These are phyloP conservation scores for Neoarius graeffei DNA, from an alignment of 2,113 vertebrate species.

Conservation along the genomic window DNA sequence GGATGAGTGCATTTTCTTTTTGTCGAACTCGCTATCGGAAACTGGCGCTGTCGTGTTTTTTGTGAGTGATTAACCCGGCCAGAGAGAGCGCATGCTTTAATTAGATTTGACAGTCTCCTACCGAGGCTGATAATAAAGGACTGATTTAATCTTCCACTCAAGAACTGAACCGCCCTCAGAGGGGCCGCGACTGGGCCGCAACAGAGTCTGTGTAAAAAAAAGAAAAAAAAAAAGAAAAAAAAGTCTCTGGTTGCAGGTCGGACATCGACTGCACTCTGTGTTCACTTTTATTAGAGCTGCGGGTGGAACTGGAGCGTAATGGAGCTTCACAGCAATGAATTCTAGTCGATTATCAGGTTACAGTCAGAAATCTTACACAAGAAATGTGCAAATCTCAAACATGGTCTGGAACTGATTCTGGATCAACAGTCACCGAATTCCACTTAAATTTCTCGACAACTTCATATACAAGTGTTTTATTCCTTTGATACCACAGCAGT, in stretches of 20 bases:
- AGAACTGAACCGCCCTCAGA: conserved; percentile 30
- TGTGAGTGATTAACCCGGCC: conserved; percentile 37
- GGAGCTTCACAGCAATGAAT: background rate
- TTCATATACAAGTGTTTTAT: background rate
- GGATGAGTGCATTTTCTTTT: conserved; percentile 16
- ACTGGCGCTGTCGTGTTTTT: conserved; percentile 28
- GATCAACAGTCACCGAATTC: background rate
- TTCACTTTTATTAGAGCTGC: background rate
- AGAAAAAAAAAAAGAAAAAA: no score
- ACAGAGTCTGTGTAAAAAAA: background rate
- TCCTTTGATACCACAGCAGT: background rate
- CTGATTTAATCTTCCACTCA: conserved; percentile 49
- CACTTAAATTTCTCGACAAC: background rate
- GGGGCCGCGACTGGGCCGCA: conserved; percentile 2
- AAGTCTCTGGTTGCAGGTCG: background rate
- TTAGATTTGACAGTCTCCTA: conserved; percentile 51
- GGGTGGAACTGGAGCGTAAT: background rate
- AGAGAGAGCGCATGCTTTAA: conserved; percentile 45
- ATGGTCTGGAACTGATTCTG: background rate
- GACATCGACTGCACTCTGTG: background rate
- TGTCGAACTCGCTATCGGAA: conserved; percentile 16
- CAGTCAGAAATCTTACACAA: background rate
- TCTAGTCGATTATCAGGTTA: background rate
- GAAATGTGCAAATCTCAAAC: background rate
- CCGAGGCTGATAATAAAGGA: conserved; percentile 46